Base-by-base conservation (phyloP, 1,140 invertebrate species). In the Diorhabda carinulata region DNA sequence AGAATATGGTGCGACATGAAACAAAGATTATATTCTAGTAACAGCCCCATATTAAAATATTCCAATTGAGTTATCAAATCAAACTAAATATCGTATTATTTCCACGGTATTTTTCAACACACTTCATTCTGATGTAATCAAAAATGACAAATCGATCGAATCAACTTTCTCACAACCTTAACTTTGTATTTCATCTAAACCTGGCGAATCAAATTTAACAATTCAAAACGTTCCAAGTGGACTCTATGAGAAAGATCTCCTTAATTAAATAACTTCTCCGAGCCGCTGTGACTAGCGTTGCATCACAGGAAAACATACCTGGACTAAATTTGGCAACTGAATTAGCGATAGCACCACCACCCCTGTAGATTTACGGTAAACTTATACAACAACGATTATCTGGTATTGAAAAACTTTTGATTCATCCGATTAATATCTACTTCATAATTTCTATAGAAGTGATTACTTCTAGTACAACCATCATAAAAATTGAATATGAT, bases 271-370 rank as follows among this genome's bases (percentile, higher is more conserved):
- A 66, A 57, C 25, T 65, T 71, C 72, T 76, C 77, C 75, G 74
- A 76, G 75, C 71, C 60, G 67, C 69, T 76, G 70, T 74, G 71
- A 76, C 67, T 73, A 77, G 73, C 66, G 70, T 70, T 69, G 52
- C 67, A 75, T 77, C 76, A 76, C 72, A 74, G 74, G 40, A 70
- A 52, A 56, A 61, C 72, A 76, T 71, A 63, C 72, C 72, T 68
- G 72, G 73, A 70, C 67, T 73, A 72, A 68, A 73, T 78, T 78
- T 79, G 74, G 77, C 76, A 78, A 74, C 76, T 71, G 67, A 71
- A 60, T 67, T 72, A 66, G 62, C 57, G 74, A 70, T 60, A 64
- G 69, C 72, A 69, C 67, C 70, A 66, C 71, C 64, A 47, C 62
- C 68, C 60, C 66, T 68, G 57, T 56, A 66, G 70, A 70, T 61